phyloP scores from a whole-genome alignment of 2,888 invertebrate genomes.

The Eristalis tenax region DNA sequence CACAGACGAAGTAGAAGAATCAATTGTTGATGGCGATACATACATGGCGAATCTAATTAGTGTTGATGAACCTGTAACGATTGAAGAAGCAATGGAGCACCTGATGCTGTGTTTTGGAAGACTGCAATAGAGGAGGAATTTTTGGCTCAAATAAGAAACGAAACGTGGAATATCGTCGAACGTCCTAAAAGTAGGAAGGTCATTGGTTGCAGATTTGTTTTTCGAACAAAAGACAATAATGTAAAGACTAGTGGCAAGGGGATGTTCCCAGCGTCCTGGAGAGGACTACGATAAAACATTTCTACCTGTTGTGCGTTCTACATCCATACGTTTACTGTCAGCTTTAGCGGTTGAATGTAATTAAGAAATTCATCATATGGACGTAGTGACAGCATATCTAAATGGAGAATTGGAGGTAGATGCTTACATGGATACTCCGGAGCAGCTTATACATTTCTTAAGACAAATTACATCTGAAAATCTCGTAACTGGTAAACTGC shows the following conservation, averaged over 20 bases:
- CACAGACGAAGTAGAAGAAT: background rate
- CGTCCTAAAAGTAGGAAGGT: too few relatives aligned
- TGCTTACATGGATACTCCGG: conserved; percentile 49
- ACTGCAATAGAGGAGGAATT: conserved; percentile 54
- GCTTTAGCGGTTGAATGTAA: conserved; percentile 41
- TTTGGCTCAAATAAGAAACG: too few relatives aligned
- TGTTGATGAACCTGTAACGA: conserved; percentile 9
- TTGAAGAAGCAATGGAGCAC: conserved; percentile 8
- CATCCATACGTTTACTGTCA: conserved; percentile 39
- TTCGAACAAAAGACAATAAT: conserved; percentile 51
- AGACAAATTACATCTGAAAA: conserved; percentile 21
- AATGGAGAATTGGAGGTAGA: conserved; percentile 49
- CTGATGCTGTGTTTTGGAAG: conserved; percentile 33
- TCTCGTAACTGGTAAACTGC: background rate
- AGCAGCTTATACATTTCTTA: conserved; percentile 34
- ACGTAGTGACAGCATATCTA: conserved; percentile 41
- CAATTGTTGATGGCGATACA: background rate
- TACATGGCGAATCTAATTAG: background rate
- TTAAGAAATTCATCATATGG: conserved; percentile 47
- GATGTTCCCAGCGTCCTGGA: conserved; percentile 42
- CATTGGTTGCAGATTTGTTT: too few relatives aligned
- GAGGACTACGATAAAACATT: conserved; percentile 39
- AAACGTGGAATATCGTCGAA: too few relatives aligned
- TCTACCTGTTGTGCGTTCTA: conserved; percentile 41
- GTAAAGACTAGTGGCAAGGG: conserved; percentile 37